A percentile compares a stretch with the other conserved stretches of the same genome.
phyloP scores from a whole-genome alignment of 2,888 invertebrate species.

The Drosophila percnosoma region DNA sequence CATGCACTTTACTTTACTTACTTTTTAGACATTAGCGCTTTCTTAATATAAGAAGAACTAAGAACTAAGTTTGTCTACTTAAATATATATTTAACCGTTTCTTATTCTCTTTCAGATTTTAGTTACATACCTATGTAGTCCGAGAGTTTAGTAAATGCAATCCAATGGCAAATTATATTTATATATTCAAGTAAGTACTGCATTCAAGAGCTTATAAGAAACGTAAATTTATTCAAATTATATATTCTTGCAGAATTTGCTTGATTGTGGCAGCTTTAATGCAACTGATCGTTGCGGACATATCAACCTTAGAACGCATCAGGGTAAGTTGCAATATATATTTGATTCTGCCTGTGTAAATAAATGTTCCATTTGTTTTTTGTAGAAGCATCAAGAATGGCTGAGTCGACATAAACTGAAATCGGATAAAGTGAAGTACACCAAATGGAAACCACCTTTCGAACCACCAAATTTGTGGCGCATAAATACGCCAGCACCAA shows the following conservation, averaged over 20 bases:
- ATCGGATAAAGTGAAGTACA: constrained; percentile 40
- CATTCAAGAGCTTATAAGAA: not conserved
- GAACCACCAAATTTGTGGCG: constrained; percentile 79
- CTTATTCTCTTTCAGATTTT: constrained; percentile 34
- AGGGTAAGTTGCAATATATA: constrained; percentile 58
- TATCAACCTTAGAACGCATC: constrained; percentile 81
- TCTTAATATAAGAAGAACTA: not conserved
- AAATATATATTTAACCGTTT: constrained; percentile 1
- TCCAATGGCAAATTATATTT: constrained; percentile 51
- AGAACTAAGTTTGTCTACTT: not conserved
- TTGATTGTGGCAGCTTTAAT: constrained; percentile 60
- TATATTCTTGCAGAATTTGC: constrained; percentile 64
- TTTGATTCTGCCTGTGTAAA: not conserved
- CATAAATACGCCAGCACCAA: constrained; percentile 53
- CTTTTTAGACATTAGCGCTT: no score
- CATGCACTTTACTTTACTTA: no score
- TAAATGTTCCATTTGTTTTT: not conserved
- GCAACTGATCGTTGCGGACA: constrained; percentile 66
- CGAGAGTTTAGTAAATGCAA: constrained; percentile 31
- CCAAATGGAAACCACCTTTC: constrained; percentile 54
- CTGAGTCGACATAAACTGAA: constrained; percentile 78
- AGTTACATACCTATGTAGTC: constrained; percentile 50
- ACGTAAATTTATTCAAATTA: not conserved
- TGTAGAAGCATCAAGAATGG: constrained; percentile 84
- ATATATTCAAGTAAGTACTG: constrained; percentile 47